A percentile compares a stretch with the other conserved stretches of the same genome.
Conservation (phyloP, 1,140 invertebrate species). For the Drosophila suzukii region DNA sequence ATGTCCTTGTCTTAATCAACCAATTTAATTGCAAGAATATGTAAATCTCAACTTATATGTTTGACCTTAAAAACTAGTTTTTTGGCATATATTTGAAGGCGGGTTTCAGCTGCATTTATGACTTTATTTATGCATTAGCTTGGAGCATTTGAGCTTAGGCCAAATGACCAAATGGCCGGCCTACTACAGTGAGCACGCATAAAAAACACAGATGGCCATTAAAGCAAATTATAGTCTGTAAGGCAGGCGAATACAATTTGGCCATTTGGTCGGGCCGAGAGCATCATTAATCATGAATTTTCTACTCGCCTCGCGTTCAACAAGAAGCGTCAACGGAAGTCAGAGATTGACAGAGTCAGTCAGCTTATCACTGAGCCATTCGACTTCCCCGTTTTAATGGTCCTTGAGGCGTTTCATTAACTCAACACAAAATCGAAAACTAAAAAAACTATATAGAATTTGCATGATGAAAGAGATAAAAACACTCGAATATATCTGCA, state of each 20-base stretch:
- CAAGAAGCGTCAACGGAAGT: constrained; percentile 56
- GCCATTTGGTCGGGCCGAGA: background rate
- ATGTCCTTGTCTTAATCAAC: background rate
- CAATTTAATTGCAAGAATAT: constrained; percentile 28
- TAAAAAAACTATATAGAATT: constrained; percentile 57
- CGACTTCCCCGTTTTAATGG: constrained; percentile 34
- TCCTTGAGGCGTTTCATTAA: constrained; percentile 47
- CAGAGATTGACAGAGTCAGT: constrained; percentile 39
- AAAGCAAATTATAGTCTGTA: constrained; percentile 43
- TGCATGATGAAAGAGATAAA: constrained; percentile 48
- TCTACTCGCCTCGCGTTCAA: constrained; percentile 16
- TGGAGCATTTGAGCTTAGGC: background rate
- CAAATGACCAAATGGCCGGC: constrained; percentile 21
- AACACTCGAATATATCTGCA: constrained; percentile 8
- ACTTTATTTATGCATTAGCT: constrained; percentile 38
- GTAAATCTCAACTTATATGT: constrained; percentile 10
- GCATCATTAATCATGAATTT: constrained; percentile 50
- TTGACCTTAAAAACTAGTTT: constrained; percentile 39
- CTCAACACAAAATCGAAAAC: constrained; percentile 25
- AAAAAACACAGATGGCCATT: constrained; percentile 33
- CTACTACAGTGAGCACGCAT: constrained; percentile 19
- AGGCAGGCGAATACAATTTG: constrained; percentile 18
- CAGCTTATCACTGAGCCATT: constrained; percentile 34
- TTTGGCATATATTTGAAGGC: constrained; percentile 33
- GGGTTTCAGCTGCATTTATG: constrained; percentile 29